Evolutionary conservation across 2,797 vertebrate genomes (phyloP).

Genomic region (Mus spretus): DNA sequence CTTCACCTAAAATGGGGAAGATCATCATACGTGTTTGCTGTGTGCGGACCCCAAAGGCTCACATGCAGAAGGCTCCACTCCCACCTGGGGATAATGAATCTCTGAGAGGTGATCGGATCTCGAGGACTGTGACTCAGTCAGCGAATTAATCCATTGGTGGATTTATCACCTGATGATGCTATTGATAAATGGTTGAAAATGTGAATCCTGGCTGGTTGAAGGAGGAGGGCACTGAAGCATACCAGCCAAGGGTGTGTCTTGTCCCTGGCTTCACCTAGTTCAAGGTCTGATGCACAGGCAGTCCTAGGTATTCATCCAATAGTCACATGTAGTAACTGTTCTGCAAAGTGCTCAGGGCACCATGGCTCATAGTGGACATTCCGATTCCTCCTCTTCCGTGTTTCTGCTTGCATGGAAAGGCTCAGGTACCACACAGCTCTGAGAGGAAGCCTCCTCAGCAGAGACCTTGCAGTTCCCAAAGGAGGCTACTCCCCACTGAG

Average conservation of each 20-base stretch:
- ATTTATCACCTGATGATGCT: not conserved
- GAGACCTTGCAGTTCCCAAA: not conserved
- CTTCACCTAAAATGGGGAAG: not conserved
- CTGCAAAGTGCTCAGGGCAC: not conserved
- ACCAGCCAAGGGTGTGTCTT: not conserved
- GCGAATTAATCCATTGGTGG: not conserved
- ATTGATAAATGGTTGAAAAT: not conserved
- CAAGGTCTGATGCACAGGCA: too few species aligned
- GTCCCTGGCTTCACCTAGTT: not conserved
- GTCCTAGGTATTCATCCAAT: rapidly evolving
- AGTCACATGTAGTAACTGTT: not conserved
- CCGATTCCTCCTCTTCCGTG: not conserved
- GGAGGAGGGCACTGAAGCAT: not conserved
- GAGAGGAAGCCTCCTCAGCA: not conserved
- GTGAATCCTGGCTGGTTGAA: not conserved
- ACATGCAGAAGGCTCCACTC: not conserved
- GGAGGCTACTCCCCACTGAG: not conserved
- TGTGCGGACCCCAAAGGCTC: not conserved
- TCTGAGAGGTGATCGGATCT: not conserved
- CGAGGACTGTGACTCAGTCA: not conserved
- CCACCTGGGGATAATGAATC: not conserved
- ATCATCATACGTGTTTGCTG: not conserved
- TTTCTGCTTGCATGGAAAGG: not conserved
- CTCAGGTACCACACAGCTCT: not conserved
- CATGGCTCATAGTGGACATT: not conserved